Conservation (phyloP, 2,797 vertebrate species). For the Peromyscus attwateri region DNA sequence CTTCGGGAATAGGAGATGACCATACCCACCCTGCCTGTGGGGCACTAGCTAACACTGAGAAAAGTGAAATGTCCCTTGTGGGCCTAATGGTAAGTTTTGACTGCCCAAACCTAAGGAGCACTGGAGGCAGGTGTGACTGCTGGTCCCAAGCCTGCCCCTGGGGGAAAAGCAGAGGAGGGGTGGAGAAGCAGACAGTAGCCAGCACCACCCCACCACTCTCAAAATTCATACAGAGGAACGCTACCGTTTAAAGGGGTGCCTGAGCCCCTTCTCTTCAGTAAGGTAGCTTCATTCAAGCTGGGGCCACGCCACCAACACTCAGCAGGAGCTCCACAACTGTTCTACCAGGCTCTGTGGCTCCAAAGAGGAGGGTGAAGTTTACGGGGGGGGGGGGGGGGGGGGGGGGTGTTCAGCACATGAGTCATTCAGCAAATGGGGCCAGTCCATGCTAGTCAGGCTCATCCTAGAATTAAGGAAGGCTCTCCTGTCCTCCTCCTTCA, state of each 20-base stretch:
- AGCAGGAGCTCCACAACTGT: background rate
- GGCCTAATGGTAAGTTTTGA: background rate
- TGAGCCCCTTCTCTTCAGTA: background rate
- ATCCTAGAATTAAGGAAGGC: background rate
- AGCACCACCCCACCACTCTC: background rate
- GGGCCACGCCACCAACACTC: too few relatives aligned
- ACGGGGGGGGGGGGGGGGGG: too few relatives aligned
- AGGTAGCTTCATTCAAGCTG: background rate
- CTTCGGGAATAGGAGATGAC: background rate
- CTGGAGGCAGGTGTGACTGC: background rate
- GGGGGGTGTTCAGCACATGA: background rate
- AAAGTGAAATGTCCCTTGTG: background rate
- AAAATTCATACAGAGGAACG: background rate
- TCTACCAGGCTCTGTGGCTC: background rate
- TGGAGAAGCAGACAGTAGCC: background rate
- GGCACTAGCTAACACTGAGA: background rate
- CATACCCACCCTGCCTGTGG: background rate
- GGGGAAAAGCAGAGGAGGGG: background rate
- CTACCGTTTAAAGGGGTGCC: background rate
- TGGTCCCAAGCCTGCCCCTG: background rate
- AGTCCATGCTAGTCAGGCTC: background rate
- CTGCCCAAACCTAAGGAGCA: background rate
- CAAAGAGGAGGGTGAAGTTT: background rate
- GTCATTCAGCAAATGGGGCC: background rate
- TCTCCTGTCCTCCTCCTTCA: background rate